Base-by-base conservation (phyloP, 2,113 vertebrate genomes). In the Malurus melanocephalus region DNA sequence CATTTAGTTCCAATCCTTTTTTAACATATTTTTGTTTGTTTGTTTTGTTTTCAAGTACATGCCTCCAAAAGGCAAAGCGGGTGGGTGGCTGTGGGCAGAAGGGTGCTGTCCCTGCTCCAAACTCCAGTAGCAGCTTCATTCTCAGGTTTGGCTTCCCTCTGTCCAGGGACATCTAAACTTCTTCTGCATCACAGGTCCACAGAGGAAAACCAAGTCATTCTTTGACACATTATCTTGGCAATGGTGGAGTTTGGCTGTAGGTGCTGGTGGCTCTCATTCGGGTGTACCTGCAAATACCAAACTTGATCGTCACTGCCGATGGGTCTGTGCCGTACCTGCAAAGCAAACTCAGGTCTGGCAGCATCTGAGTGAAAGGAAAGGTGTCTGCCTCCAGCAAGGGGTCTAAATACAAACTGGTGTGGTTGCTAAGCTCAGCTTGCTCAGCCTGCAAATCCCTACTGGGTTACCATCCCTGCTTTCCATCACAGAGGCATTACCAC, bases 121-220 rank as follows among this genome's bases (percentile, higher is more conserved):
- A 28, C 42, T 33, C 24, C 45, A 56, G 32, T 45, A 75, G 65
- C 42, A 53, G 17, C 26, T 80, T 81, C 9, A 0, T 78, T 84
- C 38, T 80, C 32, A 60, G 16, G 20, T 90, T 67, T 75, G 56
- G 9, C 40, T 81, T 88, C 18, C 20, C 33, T 88, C 45, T 33
- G 7, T 72, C 27, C 62, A 46, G 1, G 1, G 30, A 20, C 2
- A 3, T 24, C 52, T 28, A 23, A 7, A 0, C 1, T 7, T 48
- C 69, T 83, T 69, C 72, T 88, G 30, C 49, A 45, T 30, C 27
- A 30, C 8, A 56, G 16, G 13, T 53, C 24, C 18, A 20, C 35
- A 57, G 61, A 60, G 12, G 15, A 83, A 85, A 86, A 75, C 12
- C 61, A 68, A 45, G 22, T 60, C 61, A 53, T 15, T 8, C 20